Evolutionary conservation across 2,888 invertebrate genomes (phyloP), one percentile per base, ranked within the genome.

Genomic region (Luperina nickerlii): DNA sequence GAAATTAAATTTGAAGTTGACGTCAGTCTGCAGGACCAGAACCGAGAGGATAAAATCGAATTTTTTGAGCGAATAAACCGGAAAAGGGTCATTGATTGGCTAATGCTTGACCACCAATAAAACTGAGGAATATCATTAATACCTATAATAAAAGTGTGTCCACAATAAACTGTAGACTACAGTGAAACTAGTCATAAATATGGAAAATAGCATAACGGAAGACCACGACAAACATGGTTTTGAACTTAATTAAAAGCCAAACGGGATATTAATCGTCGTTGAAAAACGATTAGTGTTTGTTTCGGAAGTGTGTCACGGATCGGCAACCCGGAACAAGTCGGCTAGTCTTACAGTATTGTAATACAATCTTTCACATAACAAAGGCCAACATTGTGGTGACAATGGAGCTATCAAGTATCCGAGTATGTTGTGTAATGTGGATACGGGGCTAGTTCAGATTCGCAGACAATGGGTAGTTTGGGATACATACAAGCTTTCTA

Each of bases 361-460:
- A 94, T 90, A 86, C 84, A 90, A 94, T 93, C 90, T 87, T 85
- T 77, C 70, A 81, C 79, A 84, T 72, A 74, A 90, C 90, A 91
- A 93, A 93, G 93, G 91, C 89, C 91, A 86, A 84, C 86, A 84
- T 86, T 93, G 94, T 89, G 94, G 93, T 91, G 90, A 93, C 93
- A 91, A 91, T 90, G 83, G 78, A 78, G 77, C 76, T 91, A 92
- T 93, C 93, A 83, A 84, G 85, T 94, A 87, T 85, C 92, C 85
- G 70, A 78, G 80, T 78, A 79, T 82, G 88, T 90, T 90, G 83
- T 89, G 87, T 88, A 89, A 88, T 85, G 62, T 76, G 65, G 78
- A 83, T 83, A 81, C 82, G 85, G 78, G 76, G 83, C 72, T 82
- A 70, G 57, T 80, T 79, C 73, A 74, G 78, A 82, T 1, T 78